Conservation (phyloP, 2,113 vertebrate genomes). For the Mobula birostris region DNA sequence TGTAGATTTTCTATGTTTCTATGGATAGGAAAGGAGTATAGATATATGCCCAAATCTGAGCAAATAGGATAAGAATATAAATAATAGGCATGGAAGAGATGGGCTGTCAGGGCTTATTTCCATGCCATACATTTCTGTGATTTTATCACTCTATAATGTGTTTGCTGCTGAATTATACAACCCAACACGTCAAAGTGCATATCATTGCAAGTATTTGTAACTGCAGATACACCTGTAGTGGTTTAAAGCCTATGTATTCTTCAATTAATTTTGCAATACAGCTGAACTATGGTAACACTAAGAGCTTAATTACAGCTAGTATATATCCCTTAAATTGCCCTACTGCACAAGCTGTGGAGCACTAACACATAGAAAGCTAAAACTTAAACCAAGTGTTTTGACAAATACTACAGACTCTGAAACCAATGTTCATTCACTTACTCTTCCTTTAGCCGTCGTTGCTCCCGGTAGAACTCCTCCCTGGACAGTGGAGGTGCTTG, state of each 20-base stretch:
- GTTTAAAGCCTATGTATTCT: not conserved
- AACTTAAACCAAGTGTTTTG: not conserved
- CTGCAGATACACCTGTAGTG: not conserved
- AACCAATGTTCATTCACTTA: conserved; percentile 58
- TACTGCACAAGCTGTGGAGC: not conserved
- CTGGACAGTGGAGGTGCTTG: conserved; percentile 75
- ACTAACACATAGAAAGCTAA: not conserved
- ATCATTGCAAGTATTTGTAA: not conserved
- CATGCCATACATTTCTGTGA: no score
- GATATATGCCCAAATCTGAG: no score
- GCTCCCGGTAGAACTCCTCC: conserved; percentile 86
- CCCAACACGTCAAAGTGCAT: not conserved
- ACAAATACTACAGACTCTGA: conserved; percentile 39
- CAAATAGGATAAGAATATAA: no score
- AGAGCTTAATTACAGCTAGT: not conserved
- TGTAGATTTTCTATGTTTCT: no score
- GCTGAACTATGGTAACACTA: not conserved
- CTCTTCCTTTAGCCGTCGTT: conserved; percentile 82
- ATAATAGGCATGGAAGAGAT: no score
- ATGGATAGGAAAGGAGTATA: no score
- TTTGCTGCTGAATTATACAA: not conserved
- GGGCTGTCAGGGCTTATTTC: no score
- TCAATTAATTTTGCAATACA: not conserved
- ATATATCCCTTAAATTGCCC: not conserved
- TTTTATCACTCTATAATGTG: no score